These are phyloP conservation scores for Redunca redunca DNA, from an alignment of 2,113 vertebrate genomes.

Conservation along the genomic window DNA sequence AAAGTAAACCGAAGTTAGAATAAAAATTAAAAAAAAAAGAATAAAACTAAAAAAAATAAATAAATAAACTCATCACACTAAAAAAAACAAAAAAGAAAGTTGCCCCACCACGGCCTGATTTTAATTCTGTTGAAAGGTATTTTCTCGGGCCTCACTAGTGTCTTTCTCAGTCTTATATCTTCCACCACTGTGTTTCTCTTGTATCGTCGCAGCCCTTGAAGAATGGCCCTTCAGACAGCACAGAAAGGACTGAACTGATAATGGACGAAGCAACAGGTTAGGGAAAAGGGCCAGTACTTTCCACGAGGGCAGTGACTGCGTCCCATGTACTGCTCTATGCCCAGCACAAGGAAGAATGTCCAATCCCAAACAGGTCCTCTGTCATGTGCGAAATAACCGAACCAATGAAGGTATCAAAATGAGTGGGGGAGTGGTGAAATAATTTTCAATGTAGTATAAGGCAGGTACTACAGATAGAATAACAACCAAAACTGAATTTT, in stretches of 20 bases:
- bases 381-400: background rate
- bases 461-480: background rate
- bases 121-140: slow-evolving; percentile 11
- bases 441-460: background rate
- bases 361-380: background rate
- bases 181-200: background rate
- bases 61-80: too few relatives aligned
- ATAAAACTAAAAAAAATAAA: too few relatives aligned
- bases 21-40: too few relatives aligned
- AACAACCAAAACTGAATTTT: background rate
- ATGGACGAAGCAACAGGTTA: background rate
- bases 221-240: background rate
- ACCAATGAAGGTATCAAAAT: background rate
- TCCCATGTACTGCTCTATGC: background rate
- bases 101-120: background rate
- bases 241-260: background rate
- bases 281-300: background rate
- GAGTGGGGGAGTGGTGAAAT: background rate
- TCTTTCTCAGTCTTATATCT: background rate
- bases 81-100: too few relatives aligned
- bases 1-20: too few relatives aligned
- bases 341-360: background rate
- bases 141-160: background rate
- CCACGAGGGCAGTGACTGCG: background rate
- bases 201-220: background rate